Base-by-base conservation (phyloP, 1,140 invertebrate genomes). In the Papilio dardanus region DNA sequence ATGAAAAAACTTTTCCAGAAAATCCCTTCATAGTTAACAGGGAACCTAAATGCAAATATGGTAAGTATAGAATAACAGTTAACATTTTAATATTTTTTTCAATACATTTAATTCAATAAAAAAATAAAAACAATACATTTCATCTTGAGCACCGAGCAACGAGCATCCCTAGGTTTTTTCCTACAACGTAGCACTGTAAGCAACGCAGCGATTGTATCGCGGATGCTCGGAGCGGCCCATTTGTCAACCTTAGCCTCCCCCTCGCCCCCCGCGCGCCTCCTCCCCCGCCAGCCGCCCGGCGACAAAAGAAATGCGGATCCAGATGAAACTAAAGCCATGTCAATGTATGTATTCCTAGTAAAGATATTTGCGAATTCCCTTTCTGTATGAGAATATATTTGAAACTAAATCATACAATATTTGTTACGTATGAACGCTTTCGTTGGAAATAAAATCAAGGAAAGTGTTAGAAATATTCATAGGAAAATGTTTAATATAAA, bases 201-300 rank as follows among this genome's bases (percentile, higher is more conserved):
- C 90, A 92, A 92, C 88, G 90, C 91, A 91, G 85, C 90, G 91
- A 92, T 92, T 92, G 91, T 92, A 92, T 92, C 91, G 91, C 91
- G 89, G 91, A 92, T 91, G 91, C 88, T 92, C 84, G 79, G 87
- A 91, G 90, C 91, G 89, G 86, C 89, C 87, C 89, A 91, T 92
- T 91, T 92, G 91, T 91, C 89, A 92, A 92, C 90, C 90, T 89
- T 88, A 88, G 84, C 85, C 80, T 79, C 85, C 84, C 76, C 68
- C 33, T 40, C 50, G 33, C 69, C 74, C 77, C 74, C 77, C 42
- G 28, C 67, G 69, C 58, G 40, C 74, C 74, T 74, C 77, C 74
- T 31, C 67, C 3, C 66, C 65, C 65, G 46, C 24, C 12, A 81
- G n/a, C n/a, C n/a, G n/a, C n/a, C n/a, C n/a, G n/a, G n/a, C 83